Evolutionary conservation across 2,113 vertebrate species (phyloP).

Genomic region (Bubo blakistoni): DNA sequence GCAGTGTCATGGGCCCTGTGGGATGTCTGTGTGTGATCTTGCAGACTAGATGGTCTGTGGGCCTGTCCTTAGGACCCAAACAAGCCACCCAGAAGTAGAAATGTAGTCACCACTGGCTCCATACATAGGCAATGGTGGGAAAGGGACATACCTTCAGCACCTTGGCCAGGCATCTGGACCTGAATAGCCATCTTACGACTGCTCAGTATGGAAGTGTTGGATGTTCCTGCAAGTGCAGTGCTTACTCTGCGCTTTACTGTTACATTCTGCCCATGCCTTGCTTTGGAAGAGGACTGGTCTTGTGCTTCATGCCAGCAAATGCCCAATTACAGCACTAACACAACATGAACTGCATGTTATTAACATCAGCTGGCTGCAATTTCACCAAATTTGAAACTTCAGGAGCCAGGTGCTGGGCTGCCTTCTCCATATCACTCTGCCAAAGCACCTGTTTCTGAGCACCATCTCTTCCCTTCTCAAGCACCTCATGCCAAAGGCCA

Average conservation of each 20-base stretch:
- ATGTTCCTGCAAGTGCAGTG: not conserved
- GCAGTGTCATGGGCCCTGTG: not conserved
- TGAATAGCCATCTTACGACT: accelerated
- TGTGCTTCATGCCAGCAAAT: not conserved
- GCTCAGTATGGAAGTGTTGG: not conserved
- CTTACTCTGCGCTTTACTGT: not conserved
- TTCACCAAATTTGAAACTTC: not conserved
- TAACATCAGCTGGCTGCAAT: not conserved
- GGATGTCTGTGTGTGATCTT: not conserved
- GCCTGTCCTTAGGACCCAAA: accelerated
- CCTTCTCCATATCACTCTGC: not conserved
- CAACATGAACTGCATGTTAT: not conserved
- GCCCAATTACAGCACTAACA: not conserved
- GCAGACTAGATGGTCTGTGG: not conserved
- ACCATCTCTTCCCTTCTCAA: not conserved
- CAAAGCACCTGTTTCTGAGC: not conserved
- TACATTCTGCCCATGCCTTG: not conserved
- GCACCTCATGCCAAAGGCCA: not conserved
- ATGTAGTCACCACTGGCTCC: not conserved
- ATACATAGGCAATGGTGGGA: accelerated
- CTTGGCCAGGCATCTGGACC: not conserved
- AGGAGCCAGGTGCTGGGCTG: not conserved
- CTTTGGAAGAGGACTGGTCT: not conserved
- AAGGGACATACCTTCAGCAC: not conserved
- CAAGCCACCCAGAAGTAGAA: not conserved